Percentiles rank a stretch among this genome's conserved stretches.
Evolutionary conservation across 2,888 invertebrate species (phyloP).

Genomic region (Apodemia hepburni): DNA sequence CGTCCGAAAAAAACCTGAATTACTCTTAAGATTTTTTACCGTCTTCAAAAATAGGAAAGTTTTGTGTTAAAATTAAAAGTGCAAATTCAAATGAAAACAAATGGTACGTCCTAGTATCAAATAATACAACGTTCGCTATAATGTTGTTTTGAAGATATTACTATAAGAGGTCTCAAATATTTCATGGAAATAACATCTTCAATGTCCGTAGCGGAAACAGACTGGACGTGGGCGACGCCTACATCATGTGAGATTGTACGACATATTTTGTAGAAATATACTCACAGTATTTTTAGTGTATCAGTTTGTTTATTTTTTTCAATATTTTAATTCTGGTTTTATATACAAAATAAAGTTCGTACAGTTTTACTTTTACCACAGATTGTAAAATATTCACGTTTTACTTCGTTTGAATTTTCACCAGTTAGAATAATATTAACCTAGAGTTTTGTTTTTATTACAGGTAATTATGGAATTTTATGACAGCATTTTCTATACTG

Average conservation of each 20-base stretch:
- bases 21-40: no score
- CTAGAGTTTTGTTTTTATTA: conserved; percentile 39
- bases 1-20: no score
- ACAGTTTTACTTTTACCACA: no score
- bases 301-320: no score
- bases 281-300: neutral
- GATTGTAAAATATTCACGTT: no score
- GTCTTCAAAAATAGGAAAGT: no score
- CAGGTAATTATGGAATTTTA: conserved; percentile 43
- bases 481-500: neutral
- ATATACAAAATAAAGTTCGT: no score
- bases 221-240: conserved; percentile 68
- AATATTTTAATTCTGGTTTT: no score
- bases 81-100: no score
- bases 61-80: no score
- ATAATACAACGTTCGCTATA: neutral
- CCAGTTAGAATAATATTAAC: neutral
- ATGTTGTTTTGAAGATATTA: neutral
- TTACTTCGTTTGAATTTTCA: no score
- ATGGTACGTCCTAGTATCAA: no score
- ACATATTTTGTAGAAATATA: neutral
- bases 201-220: conserved; percentile 59
- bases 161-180: neutral
- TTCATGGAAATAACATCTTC: neutral
- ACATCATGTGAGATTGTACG: conserved; percentile 34